Base-by-base conservation (phyloP, 2,888 invertebrate genomes). In the Dasysyrphus albostriatus region DNA sequence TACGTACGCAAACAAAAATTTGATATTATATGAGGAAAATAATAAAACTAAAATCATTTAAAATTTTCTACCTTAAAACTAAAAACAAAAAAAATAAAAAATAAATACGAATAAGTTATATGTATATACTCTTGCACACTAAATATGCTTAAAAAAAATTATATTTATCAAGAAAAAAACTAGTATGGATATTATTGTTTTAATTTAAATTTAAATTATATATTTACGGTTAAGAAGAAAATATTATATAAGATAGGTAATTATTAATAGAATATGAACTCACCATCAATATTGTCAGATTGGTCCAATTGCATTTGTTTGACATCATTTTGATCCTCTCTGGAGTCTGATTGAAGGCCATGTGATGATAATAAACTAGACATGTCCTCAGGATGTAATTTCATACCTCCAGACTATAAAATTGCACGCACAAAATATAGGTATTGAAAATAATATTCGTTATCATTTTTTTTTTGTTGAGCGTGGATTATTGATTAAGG, bases 211-310 rank as follows among this genome's bases (percentile, higher is more conserved):
- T 24, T 2, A 24, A 24, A 2, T 24, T 29, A 2, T 56, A 32
- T 65, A n/a, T 44, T 39, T 54, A 39, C 14, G 67, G 32, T 65
- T 69, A 51, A 51, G 39, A n/a, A 61, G 42, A 61, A 73, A 69
- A 24, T 49, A 56, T 5, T n/a, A 74, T 76, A 59, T 67, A 74
- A 59, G 5, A 47, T 65, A 16, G 3, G 14, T 49, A 9, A n/a
- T n/a, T 24, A 24, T 1, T 24, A 24, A 24, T 24, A 24, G 24
- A 24, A 24, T 24, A 47, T 75, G 88, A 89, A 94, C 96, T 96
- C 93, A 96, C 96, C 96, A 93, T 96, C 96, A 91, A 96, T 95
- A 90, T 95, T 94, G 93, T 96, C 96, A 88, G 95, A 94, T 91
- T 95, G 95, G 92, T 96, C 96, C 56, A 95, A 94, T 89, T 95